A percentile compares a stretch with the other conserved stretches of the same genome.
These are phyloP conservation scores for Drosophila mimica DNA, from an alignment of 2,888 invertebrate species.

Conservation along the genomic window DNA sequence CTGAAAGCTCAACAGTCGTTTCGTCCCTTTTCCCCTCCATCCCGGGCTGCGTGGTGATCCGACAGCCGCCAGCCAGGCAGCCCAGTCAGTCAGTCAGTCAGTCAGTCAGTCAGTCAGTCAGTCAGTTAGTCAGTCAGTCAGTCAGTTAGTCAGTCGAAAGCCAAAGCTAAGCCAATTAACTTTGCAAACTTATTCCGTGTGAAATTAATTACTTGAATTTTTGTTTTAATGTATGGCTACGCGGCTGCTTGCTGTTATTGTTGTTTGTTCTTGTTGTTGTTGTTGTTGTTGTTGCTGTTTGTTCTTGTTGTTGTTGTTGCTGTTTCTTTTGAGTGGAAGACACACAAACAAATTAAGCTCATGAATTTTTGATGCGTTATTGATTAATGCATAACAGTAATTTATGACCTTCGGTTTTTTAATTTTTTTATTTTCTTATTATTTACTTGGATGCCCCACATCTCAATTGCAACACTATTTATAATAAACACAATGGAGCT, in stretches of 20 bases:
- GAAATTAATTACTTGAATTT: conserved; percentile 72
- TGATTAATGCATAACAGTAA: conserved; percentile 51
- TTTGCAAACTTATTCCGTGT: conserved; percentile 75
- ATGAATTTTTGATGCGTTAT: conserved; percentile 54
- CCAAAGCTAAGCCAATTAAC: conserved; percentile 73
- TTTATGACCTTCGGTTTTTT: conserved; percentile 58
- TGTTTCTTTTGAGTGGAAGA: conserved; percentile 12
- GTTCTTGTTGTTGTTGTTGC: conserved; percentile 10
- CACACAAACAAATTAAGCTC: conserved; percentile 52
- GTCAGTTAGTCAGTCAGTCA: conserved; percentile 13
- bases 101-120: conserved; percentile 6
- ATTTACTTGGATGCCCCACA: not conserved
- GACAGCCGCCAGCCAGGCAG: not conserved
- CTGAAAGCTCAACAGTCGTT: conserved; percentile 40
- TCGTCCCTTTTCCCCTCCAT: not conserved
- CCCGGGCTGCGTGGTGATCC: not conserved
- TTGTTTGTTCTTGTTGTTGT: conserved; percentile 14
- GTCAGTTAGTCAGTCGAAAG: conserved; percentile 48
- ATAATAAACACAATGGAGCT: not conserved
- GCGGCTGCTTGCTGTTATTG: conserved; percentile 11
- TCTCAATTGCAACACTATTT: not conserved
- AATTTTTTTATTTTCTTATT: not conserved
- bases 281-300: not conserved
- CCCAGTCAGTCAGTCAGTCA: not conserved
- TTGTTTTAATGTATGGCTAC: conserved; percentile 48